phyloP scores from a whole-genome alignment of 2,797 vertebrate genomes.

The Melanotaenia nigrans region DNA sequence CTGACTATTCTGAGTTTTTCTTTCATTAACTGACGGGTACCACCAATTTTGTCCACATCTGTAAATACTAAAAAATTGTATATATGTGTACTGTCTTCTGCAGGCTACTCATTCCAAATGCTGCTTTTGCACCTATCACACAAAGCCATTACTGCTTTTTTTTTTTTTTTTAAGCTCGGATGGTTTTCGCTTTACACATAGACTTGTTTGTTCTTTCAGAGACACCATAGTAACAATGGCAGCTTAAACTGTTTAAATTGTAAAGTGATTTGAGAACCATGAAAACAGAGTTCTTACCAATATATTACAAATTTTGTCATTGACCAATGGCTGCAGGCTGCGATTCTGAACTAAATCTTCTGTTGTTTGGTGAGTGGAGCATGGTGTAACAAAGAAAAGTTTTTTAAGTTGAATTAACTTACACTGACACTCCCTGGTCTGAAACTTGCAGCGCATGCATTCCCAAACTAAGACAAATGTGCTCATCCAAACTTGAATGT shows the following conservation, averaged over 20 bases:
- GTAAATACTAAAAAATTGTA: too few species aligned
- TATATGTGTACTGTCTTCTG: too few species aligned
- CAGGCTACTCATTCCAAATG: neutral
- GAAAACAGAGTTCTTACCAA: too few species aligned
- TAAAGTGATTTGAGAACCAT: too few species aligned
- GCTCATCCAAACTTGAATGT: conserved; percentile 10
- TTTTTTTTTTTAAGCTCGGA: too few species aligned
- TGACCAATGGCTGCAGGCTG: neutral
- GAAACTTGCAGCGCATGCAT: neutral
- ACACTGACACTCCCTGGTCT: conserved; percentile 4
- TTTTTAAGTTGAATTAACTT: conserved; percentile 12
- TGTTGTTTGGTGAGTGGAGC: neutral
- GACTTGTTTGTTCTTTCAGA: neutral
- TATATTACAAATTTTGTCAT: too few species aligned
- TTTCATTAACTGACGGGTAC: too few species aligned
- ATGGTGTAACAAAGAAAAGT: neutral
- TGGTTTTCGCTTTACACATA: neutral
- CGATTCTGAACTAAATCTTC: neutral
- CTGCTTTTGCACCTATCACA: neutral
- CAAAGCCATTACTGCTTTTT: neutral
- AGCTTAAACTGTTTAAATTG: neutral
- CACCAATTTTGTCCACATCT: too few species aligned
- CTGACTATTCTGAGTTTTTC: too few species aligned
- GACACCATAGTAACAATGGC: neutral
- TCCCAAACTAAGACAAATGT: conserved; percentile 18